Base-by-base conservation (phyloP, 2,888 invertebrate genomes). In the Nesidiocoris tenuis region DNA sequence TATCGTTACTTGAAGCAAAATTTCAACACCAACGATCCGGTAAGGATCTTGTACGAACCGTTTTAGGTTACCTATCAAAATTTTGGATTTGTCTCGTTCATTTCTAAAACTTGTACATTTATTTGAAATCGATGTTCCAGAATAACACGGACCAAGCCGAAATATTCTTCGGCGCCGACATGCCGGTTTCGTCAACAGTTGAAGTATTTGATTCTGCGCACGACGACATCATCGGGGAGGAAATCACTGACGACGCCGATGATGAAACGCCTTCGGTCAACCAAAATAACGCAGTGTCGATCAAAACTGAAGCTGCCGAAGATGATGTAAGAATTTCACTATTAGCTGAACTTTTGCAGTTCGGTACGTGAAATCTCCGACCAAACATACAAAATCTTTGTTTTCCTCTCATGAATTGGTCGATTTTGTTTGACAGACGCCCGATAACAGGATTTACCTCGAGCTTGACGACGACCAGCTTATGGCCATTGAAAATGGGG, bases 121-220 rank as follows among this genome's bases (percentile, higher is more conserved):
- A n/a, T n/a, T n/a, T n/a, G n/a, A n/a, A n/a, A n/a, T n/a, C n/a
- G n/a, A n/a, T n/a, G 39, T 39, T 39, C 3, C 70, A 70, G 61
- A 70, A 24, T 25, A 18, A 21, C 9, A 23, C 55, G 61, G 39
- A 39, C 39, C 39, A 72, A 61, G 72, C 72, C 0, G 72, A 72
- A 18, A 39, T 72, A 5, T 72, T 61, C 21, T 72, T 72, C 39
- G 72, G 72, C 5, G 54, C 72, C 17, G 72, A 72, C 54, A 61
- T 72, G 72, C 72, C 72, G 0, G 72, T 72, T 17, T 61, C 72
- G 9, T 72, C 72, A 25, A 72, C 72, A 12, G 57, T 72, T 7
- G 72, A 72, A 21, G 63, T 72, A 1, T 17, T 63, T 16, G 61
- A 72, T 3, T 39, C 39, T 3, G 12, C 39, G 39, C 3, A 39